Evolutionary conservation across 2,888 invertebrate genomes (phyloP).

Genomic region (Amphipoea oculea): DNA sequence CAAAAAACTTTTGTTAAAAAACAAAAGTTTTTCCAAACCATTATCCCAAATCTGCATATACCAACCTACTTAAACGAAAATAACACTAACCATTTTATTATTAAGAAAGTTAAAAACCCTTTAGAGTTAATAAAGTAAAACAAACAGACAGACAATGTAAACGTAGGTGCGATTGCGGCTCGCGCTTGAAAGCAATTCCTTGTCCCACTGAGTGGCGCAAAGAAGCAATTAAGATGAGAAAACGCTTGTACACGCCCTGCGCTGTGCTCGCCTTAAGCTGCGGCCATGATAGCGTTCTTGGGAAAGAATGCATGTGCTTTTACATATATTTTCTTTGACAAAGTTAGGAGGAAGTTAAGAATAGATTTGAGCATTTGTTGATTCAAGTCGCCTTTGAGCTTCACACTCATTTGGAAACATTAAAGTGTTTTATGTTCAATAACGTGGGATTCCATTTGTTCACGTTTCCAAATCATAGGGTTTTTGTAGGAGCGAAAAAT

Average conservation of each 20-base stretch:
- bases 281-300: conserved; percentile 47
- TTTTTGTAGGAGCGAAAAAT: background rate
- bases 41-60: conserved; percentile 15
- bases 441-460: background rate
- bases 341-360: background rate
- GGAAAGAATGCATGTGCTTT: conserved; percentile 17
- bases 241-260: conserved; percentile 67
- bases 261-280: conserved; percentile 62
- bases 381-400: background rate
- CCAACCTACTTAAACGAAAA: conserved; percentile 29
- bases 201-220: conserved; percentile 75
- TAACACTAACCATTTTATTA: conserved; percentile 52
- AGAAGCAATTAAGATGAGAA: conserved; percentile 78
- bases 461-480: background rate
- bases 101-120: conserved; percentile 59
- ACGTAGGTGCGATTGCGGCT: conserved; percentile 63
- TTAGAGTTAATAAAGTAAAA: conserved; percentile 59
- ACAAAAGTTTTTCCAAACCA: background rate
- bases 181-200: conserved; percentile 79
- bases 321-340: conserved; percentile 35
- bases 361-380: background rate
- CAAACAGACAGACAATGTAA: conserved; percentile 66
- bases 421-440: background rate
- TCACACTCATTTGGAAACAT: background rate
- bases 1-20: no score